Evolutionary conservation across 2,797 vertebrate species (phyloP), one percentile per base, ranked within the genome.

Genomic region (Cephalopachus bancanus): DNA sequence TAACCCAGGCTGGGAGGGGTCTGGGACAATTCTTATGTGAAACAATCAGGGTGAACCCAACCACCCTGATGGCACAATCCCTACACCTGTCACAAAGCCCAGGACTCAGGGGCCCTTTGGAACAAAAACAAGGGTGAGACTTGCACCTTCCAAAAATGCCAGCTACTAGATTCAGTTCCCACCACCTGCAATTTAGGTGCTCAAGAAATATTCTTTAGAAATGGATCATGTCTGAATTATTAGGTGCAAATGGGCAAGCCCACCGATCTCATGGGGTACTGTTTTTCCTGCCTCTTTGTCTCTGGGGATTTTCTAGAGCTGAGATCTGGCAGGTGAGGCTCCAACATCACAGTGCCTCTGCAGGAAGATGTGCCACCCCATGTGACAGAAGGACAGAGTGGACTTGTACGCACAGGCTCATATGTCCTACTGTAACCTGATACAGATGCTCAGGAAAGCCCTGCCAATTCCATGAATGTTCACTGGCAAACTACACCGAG

Each of bases 401-500:
- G 79, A 72, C 83, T 11, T 0, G 0, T 20, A 19, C 15, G 10
- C 0, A 2, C 26, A 0, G 7, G 9, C 26, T 55, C n/a, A 30
- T 19, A 49, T 16, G 74, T 74, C 53, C 62, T 22, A 14, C 22
- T 55, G 44, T 44, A 44, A 6, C 44, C 3, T 26, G 72, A 44
- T 26, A 17, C 44, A 62, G 53, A 30, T 1, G 10, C 26, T 30
- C 17, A 33, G 33, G 64, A n/a, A 3, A 65, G 28, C 53, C 20
- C 55, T 53, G 84, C 26, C 53, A 6, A 22, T 17, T 17, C n/a
- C 78, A 72, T 7, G 57, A 53, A 5, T 2, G 10, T 60, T 91
- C 89, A 30, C 3, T 28, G 65, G 83, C 57, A 17, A 67, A 76
- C 26, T 19, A 1, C 7, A 1, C 49, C 57, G 44, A 24, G 26